Evolutionary conservation across 2,113 vertebrate genomes (phyloP), one percentile per base, ranked within the genome.

Genomic region (Passerina amoena): DNA sequence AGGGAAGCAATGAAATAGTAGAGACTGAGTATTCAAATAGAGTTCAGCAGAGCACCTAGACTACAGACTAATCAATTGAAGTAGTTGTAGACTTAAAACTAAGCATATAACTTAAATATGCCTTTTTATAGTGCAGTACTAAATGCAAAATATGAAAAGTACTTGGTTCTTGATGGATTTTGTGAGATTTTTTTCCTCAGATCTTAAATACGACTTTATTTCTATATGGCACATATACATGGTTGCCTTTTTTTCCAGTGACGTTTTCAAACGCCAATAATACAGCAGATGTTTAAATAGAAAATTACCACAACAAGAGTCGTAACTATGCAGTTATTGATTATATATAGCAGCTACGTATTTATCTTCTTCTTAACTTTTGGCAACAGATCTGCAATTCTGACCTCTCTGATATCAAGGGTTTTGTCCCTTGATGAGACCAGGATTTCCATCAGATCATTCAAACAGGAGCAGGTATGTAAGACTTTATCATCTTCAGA

Each of bases 341-440:
- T 4, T 25, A 40, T 9, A 68, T 14, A 59, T 47, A 69, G 48
- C 35, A 88, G 22, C 21, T 47, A 38, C 0, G 0, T 30, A 10
- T 28, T 86, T 27, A 37, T 72, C n/a, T 69, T 57, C 28, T 45
- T 61, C 70, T 68, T 47, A 70, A 75, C 10, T 81, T 73, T 35
- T 45, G 23, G 24, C 24, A 56, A 42, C 3, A 68, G 51, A 51
- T 10, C 28, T 57, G 28, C 31, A 48, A 75, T 54, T 86, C 56
- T 71, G 27, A 54, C 17, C 33, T 66, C 31, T 48, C 23, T 66
- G 35, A 90, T 59, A 44, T 8, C 8, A n/a, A 68, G 37, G 48
- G 15, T 61, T 90, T 37, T 72, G 35, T 22, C 24, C 70, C 35
- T 71, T 60, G 22, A 24, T 37, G 25, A 79, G 33, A 21, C 11